These are phyloP conservation scores for Eonycteris spelaea DNA, from an alignment of 2,113 vertebrate genomes.

Conservation along the genomic window DNA sequence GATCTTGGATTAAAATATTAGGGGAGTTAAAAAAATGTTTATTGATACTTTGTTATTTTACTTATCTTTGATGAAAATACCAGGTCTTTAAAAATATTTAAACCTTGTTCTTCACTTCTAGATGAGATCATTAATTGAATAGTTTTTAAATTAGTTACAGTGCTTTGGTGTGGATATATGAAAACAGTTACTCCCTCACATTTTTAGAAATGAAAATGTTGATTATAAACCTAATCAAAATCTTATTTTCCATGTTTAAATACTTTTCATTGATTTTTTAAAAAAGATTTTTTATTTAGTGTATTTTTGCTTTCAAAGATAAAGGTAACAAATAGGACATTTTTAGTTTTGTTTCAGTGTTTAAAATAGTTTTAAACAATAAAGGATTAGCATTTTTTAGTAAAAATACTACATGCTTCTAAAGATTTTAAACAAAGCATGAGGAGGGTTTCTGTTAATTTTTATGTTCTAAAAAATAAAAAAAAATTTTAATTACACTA, in stretches of 20 bases:
- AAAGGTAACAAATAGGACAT: not conserved
- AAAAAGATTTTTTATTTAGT: not conserved
- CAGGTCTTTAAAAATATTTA: not conserved
- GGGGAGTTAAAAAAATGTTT: not conserved
- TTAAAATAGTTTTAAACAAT: not conserved
- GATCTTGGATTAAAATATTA: not conserved
- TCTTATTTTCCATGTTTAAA: constrained; percentile 32
- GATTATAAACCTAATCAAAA: constrained; percentile 13
- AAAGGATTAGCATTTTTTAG: not conserved
- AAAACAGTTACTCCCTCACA: not conserved
- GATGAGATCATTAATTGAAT: not conserved
- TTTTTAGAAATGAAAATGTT: constrained; percentile 34
- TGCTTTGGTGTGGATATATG: not conserved
- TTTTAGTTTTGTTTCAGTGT: constrained; percentile 7
- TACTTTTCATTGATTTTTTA: not conserved
- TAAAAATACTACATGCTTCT: not conserved
- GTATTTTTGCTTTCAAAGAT: constrained; percentile 25
- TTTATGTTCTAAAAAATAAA: not conserved
- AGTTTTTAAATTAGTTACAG: not conserved
- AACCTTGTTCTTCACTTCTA: not conserved
- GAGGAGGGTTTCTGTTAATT: not conserved
- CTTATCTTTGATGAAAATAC: constrained; percentile 3
- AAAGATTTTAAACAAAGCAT: not conserved
- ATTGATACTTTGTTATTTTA: not conserved
- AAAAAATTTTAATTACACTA: not conserved